Percentiles rank a stretch among this genome's conserved stretches.
Conservation (phyloP, 2,113 vertebrate species). For the Antechinus stuartii region DNA sequence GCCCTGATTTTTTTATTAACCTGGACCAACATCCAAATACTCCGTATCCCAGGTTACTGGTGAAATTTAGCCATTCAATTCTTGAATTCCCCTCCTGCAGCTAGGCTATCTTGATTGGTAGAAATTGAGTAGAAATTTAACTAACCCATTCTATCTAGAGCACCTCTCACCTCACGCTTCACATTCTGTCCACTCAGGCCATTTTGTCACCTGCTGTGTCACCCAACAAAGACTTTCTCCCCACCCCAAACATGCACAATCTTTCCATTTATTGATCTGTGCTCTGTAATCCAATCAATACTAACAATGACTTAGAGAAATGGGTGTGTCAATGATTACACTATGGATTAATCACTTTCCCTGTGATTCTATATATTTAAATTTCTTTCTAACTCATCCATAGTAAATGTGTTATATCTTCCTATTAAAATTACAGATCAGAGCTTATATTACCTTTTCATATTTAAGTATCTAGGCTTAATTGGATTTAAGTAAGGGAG, state of each 20-base stretch:
- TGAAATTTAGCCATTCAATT: background rate
- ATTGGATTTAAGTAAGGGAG: too few relatives aligned
- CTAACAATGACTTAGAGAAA: background rate
- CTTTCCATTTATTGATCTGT: background rate
- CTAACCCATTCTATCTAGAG: background rate
- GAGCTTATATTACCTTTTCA: background rate
- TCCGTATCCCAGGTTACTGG: background rate
- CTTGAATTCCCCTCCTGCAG: background rate
- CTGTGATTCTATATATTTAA: background rate
- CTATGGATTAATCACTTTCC: background rate
- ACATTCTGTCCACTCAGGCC: background rate
- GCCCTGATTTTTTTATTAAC: background rate
- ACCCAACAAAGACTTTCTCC: background rate
- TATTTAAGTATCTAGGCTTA: background rate
- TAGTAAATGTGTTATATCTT: background rate
- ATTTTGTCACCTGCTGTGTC: background rate
- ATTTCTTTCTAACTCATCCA: background rate
- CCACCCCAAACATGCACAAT: background rate
- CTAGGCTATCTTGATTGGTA: background rate
- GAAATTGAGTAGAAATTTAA: background rate
- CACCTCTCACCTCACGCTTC: background rate
- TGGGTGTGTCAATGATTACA: background rate
- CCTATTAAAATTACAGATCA: background rate
- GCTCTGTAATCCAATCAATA: background rate
- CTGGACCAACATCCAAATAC: background rate